A percentile compares a stretch with the other conserved stretches of the same genome.
phyloP scores from a whole-genome alignment of 2,113 vertebrate species.

The Oryzias celebensis region DNA sequence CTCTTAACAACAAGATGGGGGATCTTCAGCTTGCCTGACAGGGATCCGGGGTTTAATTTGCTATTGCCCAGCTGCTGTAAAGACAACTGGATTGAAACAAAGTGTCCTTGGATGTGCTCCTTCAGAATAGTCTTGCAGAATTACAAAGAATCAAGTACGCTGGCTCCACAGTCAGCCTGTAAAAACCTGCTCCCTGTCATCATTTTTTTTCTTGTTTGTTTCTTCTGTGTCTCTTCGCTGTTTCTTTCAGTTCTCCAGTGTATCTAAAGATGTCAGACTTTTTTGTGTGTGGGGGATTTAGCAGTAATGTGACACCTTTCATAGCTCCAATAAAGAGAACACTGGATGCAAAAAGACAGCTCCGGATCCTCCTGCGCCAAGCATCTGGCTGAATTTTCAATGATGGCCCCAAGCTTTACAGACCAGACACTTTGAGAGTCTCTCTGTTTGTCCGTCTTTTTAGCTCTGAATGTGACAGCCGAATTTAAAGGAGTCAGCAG shows the following conservation, averaged over 20 bases:
- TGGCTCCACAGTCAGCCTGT: constrained; percentile 13
- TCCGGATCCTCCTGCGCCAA: constrained; percentile 25
- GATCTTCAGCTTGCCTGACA: constrained; percentile 33
- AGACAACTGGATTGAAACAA: constrained; percentile 49
- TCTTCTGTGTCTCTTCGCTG: constrained; percentile 9
- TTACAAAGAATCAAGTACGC: constrained; percentile 17
- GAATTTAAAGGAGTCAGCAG: constrained; percentile 55
- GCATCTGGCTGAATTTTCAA: constrained; percentile 54
- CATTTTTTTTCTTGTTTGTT: neutral
- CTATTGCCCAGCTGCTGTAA: constrained; percentile 39
- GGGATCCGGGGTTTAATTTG: constrained; percentile 15
- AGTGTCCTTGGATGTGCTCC: constrained; percentile 46
- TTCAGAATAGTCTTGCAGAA: constrained; percentile 35
- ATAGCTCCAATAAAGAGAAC: constrained; percentile 43
- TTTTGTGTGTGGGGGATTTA: constrained; percentile 8
- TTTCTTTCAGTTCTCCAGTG: constrained; percentile 24
- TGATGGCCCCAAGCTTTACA: constrained; percentile 48
- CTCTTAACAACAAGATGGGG: constrained; percentile 14
- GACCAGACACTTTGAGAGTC: constrained; percentile 25
- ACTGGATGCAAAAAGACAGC: constrained; percentile 46
- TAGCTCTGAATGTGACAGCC: constrained; percentile 47
- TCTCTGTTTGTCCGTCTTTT: constrained; percentile 23
- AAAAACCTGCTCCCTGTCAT: constrained; percentile 1
- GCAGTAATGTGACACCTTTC: constrained; percentile 56
- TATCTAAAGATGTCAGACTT: constrained; percentile 45